These are phyloP conservation scores for Hypsopygia costalis DNA, from an alignment of 2,888 invertebrate species.

Conservation along the genomic window DNA sequence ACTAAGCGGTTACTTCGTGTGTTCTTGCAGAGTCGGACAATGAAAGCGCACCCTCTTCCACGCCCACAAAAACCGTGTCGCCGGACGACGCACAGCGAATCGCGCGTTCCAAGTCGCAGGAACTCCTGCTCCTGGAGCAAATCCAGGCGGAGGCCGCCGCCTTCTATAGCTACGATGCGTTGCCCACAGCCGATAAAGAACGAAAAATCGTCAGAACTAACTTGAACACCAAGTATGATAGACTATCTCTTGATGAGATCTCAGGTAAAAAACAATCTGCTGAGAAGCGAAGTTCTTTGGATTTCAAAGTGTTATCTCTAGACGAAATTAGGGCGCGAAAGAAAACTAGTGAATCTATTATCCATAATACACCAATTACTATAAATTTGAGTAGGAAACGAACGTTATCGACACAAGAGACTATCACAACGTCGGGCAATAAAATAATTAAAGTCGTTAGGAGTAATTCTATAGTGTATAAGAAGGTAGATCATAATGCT, in stretches of 20 bases:
- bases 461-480: constrained; percentile 70
- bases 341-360: constrained; percentile 36
- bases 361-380: constrained; percentile 48
- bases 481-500: constrained; percentile 50
- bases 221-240: constrained; percentile 61
- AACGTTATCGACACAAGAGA: constrained; percentile 64
- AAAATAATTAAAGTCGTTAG: constrained; percentile 71
- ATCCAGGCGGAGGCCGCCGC: constrained; percentile 87
- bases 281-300: constrained; percentile 44
- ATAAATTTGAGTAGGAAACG: constrained; percentile 60
- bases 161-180: constrained; percentile 83
- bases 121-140: constrained; percentile 84
- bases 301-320: constrained; percentile 72
- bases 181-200: constrained; percentile 36
- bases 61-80: constrained; percentile 74
- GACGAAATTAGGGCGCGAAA: constrained; percentile 74
- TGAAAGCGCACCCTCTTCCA: constrained; percentile 84
- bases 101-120: constrained; percentile 82
- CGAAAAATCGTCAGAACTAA: constrained; percentile 49
- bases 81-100: constrained; percentile 44
- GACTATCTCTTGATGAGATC: constrained; percentile 75
- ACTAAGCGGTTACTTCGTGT: constrained; percentile 69
- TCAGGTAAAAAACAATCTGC: constrained; percentile 47
- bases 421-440: constrained; percentile 59
- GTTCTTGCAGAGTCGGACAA: constrained; percentile 90